Evolutionary conservation across 2,888 invertebrate genomes (phyloP).

Genomic region (Microctonus hyperodae): DNA sequence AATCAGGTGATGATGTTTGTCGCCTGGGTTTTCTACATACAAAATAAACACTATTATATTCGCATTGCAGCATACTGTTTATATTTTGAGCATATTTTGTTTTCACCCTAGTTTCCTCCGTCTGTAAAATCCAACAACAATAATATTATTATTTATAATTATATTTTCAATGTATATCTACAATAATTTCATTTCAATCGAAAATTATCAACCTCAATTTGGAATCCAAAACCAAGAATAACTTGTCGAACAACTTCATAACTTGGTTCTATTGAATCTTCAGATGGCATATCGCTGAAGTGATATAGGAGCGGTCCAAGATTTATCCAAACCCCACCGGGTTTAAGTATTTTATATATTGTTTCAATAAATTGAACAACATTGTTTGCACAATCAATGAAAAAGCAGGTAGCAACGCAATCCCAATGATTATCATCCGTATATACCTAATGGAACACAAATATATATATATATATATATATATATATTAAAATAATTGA

Average conservation of each 20-base stretch:
- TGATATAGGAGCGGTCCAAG: constrained; percentile 92
- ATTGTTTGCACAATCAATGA: constrained; percentile 98
- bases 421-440: constrained; percentile 79
- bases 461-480: background rate
- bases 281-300: constrained; percentile 83
- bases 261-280: constrained; percentile 92
- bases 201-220: constrained; percentile 71
- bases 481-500: background rate
- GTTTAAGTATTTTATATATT: constrained; percentile 87
- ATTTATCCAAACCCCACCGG: constrained; percentile 90
- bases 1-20: constrained; percentile 42
- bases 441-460: constrained; percentile 72
- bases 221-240: constrained; percentile 83
- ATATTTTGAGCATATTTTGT: constrained; percentile 94
- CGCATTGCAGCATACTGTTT: constrained; percentile 90
- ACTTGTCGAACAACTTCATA: constrained; percentile 83
- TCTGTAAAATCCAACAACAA: constrained; percentile 66
- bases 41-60: constrained; percentile 92
- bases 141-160: background rate
- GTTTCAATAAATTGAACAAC: constrained; percentile 93
- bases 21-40: constrained; percentile 81
- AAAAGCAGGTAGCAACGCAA: constrained; percentile 96
- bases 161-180: no score
- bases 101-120: constrained; percentile 79
- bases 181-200: no score